Base-by-base conservation (phyloP, 2,113 vertebrate genomes). In the Scolopax mira region DNA sequence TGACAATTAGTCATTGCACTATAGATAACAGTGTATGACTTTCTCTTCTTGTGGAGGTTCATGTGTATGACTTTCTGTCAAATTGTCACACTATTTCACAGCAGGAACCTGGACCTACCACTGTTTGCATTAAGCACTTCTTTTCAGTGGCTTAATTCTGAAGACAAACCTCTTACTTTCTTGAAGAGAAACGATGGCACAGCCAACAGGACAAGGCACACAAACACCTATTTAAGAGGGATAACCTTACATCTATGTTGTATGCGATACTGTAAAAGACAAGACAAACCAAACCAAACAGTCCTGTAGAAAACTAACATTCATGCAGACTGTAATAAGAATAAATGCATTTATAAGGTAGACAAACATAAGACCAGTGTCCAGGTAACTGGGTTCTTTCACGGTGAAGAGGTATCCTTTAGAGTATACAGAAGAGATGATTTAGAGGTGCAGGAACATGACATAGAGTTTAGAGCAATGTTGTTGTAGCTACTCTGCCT, bases 281-380 rank as follows among this genome's bases (percentile, higher is more conserved):
- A 78, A 57, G 28, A 44, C 0, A 51, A 4, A 2, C 5, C 3
- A 52, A 41, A 21, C 2, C 24, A 49, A 39, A 18, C 2, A 18
- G 7, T 39, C 6, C 5, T 54, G 9, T 57, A 72, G 62, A 39
- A 66, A 66, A 61, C n/a, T 37, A n/a, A 4, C 6, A 44, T 54
- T 61, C 7, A 18, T 35, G 7, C 4, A 66, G 9, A 44, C 49
- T 39, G 6, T 21, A 24, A 11, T 54, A 48, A 48, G 39, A 79
- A 65, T 35, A 23, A 31, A 39, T 33, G 7, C 6, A 23, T 54
- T 65, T 80, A 31, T 44, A 66, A 80, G 19, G 7, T 11, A 72
- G 33, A 46, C 1, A 66, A 71, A 72, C 9, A 58, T 21, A 79
- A 58, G 57, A 49, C 8, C 35, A 31, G 13, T 80, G 16, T 9